Base-by-base conservation (phyloP, 2,888 invertebrate species). In the Beris morrisii region DNA sequence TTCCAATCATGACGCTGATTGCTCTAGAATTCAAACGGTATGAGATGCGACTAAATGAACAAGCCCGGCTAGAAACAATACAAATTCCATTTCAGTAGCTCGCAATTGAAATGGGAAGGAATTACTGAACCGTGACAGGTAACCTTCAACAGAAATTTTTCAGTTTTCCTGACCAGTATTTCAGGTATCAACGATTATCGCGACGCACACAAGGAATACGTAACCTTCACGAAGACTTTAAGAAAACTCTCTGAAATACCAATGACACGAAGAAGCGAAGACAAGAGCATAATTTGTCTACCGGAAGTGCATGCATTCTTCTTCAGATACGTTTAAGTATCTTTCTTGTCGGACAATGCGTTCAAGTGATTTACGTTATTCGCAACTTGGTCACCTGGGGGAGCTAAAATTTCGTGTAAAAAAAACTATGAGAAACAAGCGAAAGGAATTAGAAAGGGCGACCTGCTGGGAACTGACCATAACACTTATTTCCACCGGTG, bases 261-360 rank as follows among this genome's bases (percentile, higher is more conserved):
- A 15, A 46, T 46, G 30, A 7, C 46, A 28, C 5, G 30, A 46
- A 28, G 46, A 58, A 45, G 31, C 31, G 12, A 30, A 28, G 45
- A 58, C 46, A 46, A 46, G 46, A n/a, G 7, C 46, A 28, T 30
- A n/a, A 58, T 58, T 58, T 46, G 46, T 58, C 46, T 11, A 46
- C 31, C 45, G 58, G 58, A 58, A 58, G 58, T 58, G 46, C 30
- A 30, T 31, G 58, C 22, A 58, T 58, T 58, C 58, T 46, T 46
- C 1, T n/a, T 30, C 31, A 46, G 46, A 3, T 58, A 46, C 58
- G 45, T 28, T 5, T 2, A 57, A 57, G 28, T 58, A 44, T 44
- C 31, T 46, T 12, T 22, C 22, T 22, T 22, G 22, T 22, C 3
- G 22, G 22, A 22, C 22, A 22, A 22, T 22, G 22, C 22, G 22